Evolutionary conservation across 2,888 invertebrate species (phyloP).

Genomic region (Tetragonisca angustula): DNA sequence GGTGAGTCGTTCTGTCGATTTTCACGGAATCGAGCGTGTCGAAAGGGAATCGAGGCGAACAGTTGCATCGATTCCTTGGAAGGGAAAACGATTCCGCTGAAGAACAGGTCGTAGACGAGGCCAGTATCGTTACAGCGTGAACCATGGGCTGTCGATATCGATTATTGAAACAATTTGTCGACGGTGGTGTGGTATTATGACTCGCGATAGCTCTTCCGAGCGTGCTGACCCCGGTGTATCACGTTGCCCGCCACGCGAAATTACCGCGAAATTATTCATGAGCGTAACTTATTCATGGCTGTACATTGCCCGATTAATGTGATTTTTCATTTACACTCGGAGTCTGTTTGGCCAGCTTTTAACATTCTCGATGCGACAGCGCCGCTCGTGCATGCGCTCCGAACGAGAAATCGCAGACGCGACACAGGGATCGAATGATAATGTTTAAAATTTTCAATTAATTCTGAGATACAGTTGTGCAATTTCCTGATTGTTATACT

Average conservation of each 20-base stretch:
- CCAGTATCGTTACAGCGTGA: not conserved
- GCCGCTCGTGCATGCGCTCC: too few relatives aligned
- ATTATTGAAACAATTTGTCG: constrained; percentile 45
- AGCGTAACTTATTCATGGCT: constrained; percentile 40
- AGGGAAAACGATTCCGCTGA: not conserved
- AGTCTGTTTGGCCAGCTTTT: constrained; percentile 12
- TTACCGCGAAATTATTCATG: constrained; percentile 44
- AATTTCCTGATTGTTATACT: too few relatives aligned
- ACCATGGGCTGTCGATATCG: constrained; percentile 10
- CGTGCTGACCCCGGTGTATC: not conserved
- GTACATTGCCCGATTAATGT: constrained; percentile 41
- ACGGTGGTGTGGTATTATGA: constrained; percentile 26
- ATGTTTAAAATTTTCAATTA: too few relatives aligned
- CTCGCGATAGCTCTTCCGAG: constrained; percentile 22
- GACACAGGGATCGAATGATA: too few relatives aligned
- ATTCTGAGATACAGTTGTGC: too few relatives aligned
- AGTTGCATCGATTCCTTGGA: not conserved
- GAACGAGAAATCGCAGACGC: too few relatives aligned
- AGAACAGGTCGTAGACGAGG: not conserved
- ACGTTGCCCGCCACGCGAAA: constrained; percentile 14
- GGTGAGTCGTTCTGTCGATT: not conserved
- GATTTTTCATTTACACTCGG: constrained; percentile 27
- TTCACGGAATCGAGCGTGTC: not conserved
- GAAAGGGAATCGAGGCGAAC: not conserved
- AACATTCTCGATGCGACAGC: not conserved